Evolutionary conservation across 2,113 vertebrate species (phyloP).

Genomic region (Heterotis niloticus): DNA sequence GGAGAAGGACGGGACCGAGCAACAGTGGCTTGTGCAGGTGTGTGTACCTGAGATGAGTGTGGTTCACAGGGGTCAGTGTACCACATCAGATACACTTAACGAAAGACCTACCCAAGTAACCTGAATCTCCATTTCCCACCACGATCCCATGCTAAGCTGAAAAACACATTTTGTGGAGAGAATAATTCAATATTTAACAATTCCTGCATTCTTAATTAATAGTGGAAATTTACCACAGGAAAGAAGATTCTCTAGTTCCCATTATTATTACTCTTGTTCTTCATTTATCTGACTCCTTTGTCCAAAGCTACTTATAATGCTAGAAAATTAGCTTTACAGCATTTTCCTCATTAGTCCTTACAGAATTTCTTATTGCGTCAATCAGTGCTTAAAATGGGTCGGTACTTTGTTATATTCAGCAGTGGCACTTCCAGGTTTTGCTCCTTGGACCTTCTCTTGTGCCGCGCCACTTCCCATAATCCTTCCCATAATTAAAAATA

Average conservation of each 20-base stretch:
- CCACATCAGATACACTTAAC: constrained; percentile 12
- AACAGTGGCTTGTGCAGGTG: neutral
- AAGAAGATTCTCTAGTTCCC: too few species aligned
- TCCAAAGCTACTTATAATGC: too few species aligned
- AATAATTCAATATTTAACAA: too few species aligned
- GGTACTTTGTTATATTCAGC: too few species aligned
- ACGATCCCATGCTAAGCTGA: neutral
- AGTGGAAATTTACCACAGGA: neutral
- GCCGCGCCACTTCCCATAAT: too few species aligned
- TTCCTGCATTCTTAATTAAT: neutral
- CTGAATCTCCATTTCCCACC: neutral
- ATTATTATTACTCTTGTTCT: neutral
- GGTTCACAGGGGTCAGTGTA: neutral
- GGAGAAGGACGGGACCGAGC: neutral
- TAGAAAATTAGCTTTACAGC: neutral
- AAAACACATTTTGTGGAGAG: neutral
- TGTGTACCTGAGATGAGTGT: neutral
- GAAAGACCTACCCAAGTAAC: neutral
- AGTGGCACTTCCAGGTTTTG: too few species aligned
- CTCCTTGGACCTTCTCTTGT: too few species aligned
- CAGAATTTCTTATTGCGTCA: too few species aligned
- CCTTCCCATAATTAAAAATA: too few species aligned
- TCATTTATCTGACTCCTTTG: too few species aligned
- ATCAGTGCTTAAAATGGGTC: too few species aligned
- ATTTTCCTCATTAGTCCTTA: too few species aligned